These are phyloP conservation scores for Orthosia cruda DNA, from an alignment of 2,888 invertebrate genomes.

Conservation along the genomic window DNA sequence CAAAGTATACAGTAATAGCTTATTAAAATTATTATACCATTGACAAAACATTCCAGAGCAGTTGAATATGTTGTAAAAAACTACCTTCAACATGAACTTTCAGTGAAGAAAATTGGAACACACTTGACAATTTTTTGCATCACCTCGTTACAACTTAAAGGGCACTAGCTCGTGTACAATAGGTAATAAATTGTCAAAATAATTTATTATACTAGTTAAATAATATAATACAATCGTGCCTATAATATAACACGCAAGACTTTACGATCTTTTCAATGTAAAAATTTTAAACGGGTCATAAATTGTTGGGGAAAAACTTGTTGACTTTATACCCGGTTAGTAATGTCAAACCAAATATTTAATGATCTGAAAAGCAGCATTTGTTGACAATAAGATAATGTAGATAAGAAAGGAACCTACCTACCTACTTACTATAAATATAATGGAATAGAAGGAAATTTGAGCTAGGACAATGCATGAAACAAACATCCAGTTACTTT, in stretches of 20 bases:
- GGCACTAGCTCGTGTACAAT: slow-evolving; percentile 54
- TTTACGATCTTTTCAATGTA: slow-evolving; percentile 59
- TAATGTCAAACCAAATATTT: slow-evolving; percentile 14
- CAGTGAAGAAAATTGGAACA: slow-evolving; percentile 51
- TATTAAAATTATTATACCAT: slow-evolving; percentile 2
- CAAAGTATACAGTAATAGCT: not conserved
- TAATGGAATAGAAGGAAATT: no score
- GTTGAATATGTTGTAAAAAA: slow-evolving; percentile 26
- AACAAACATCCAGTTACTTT: not conserved
- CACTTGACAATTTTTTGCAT: slow-evolving; percentile 40
- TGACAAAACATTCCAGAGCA: slow-evolving; percentile 19
- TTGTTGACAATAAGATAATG: not conserved
- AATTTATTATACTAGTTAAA: slow-evolving; percentile 49
- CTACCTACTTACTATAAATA: not conserved
- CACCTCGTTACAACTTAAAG: slow-evolving; percentile 48
- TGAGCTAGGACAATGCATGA: no score
- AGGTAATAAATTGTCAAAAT: slow-evolving; percentile 63
- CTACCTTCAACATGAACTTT: slow-evolving; percentile 56
- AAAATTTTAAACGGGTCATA: slow-evolving; percentile 36
- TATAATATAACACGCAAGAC: slow-evolving; percentile 41
- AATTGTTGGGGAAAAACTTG: slow-evolving; percentile 24
- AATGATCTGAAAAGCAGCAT: not conserved
- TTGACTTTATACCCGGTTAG: slow-evolving; percentile 1
- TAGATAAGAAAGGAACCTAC: not conserved
- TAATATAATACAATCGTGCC: slow-evolving; percentile 41